Conservation (phyloP, 2,888 invertebrate genomes). For the Nomada lathburiana region DNA sequence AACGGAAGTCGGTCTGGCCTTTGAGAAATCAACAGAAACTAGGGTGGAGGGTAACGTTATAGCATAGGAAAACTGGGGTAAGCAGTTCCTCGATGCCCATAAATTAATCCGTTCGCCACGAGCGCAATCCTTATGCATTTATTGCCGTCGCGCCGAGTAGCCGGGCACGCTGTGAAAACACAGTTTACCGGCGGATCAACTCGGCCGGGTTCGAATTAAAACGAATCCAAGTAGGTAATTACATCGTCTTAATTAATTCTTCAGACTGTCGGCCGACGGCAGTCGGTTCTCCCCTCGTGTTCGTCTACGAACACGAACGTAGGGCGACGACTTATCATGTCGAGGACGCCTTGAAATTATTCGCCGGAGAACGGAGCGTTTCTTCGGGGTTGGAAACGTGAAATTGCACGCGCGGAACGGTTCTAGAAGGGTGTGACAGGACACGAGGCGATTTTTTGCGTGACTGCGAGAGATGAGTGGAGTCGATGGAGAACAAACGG, state of each 20-base stretch:
- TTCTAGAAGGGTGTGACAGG: not conserved
- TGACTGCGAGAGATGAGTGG: not conserved
- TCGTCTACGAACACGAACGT: slow-evolving; percentile 3
- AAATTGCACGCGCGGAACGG: slow-evolving; percentile 43
- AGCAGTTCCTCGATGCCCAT: slow-evolving; percentile 18
- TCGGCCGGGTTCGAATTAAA: slow-evolving; percentile 65
- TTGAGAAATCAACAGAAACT: slow-evolving; percentile 6
- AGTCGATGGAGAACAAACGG: too few relatives aligned
- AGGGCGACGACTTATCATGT: slow-evolving; percentile 36
- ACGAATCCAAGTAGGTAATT: slow-evolving; percentile 67
- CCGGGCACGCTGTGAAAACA: slow-evolving; percentile 20
- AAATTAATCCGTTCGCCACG: slow-evolving; percentile 38
- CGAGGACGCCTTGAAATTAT: slow-evolving; percentile 30
- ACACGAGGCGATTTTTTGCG: slow-evolving; percentile 29
- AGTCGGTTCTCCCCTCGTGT: not conserved
- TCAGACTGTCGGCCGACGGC: slow-evolving; percentile 24
- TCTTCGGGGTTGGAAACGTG: slow-evolving; percentile 24
- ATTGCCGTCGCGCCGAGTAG: slow-evolving; percentile 24
- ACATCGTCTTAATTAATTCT: slow-evolving; percentile 72
- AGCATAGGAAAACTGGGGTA: not conserved
- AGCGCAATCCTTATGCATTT: slow-evolving; percentile 24
- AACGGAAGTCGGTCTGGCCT: not conserved
- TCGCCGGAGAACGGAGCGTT: slow-evolving; percentile 19
- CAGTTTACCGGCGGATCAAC: slow-evolving; percentile 35
- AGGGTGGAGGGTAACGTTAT: not conserved